These are phyloP conservation scores for Copidosoma aretas DNA, from an alignment of 2,888 invertebrate species.

Conservation along the genomic window DNA sequence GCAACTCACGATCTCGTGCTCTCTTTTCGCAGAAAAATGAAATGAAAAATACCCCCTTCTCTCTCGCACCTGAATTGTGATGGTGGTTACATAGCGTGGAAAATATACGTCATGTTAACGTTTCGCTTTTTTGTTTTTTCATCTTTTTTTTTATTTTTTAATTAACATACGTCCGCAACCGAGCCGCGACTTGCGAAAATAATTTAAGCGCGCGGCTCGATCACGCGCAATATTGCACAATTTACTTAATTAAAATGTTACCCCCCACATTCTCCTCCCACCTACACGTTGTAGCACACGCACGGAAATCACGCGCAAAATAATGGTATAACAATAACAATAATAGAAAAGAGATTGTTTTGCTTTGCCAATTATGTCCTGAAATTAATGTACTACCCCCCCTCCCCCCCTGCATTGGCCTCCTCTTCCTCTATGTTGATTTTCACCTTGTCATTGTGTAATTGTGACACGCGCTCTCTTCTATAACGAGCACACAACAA, in stretches of 20 bases:
- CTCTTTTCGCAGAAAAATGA: neutral
- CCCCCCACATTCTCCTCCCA: neutral
- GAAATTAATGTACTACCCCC: constrained; percentile 11
- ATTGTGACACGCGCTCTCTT: constrained; percentile 14
- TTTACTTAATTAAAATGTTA: constrained; percentile 27
- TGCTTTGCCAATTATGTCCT: constrained; percentile 13
- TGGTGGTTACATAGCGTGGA: too few relatives aligned
- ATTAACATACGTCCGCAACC: neutral
- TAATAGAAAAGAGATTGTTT: constrained; percentile 10
- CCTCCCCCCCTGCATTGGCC: too few relatives aligned
- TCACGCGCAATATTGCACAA: constrained; percentile 8
- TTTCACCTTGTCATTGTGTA: constrained; percentile 11
- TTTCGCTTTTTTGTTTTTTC: constrained; percentile 5
- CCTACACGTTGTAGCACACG: neutral
- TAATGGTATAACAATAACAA: constrained; percentile 18
- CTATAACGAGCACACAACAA: constrained; percentile 5
- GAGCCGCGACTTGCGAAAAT: neutral
- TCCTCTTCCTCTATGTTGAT: too few relatives aligned
- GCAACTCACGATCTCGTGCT: neutral
- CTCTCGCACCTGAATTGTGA: too few relatives aligned
- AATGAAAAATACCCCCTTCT: neutral
- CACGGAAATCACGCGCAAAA: neutral
- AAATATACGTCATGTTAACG: too few relatives aligned
- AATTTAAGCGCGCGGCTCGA: constrained; percentile 16
- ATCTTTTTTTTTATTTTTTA: neutral